Evolutionary conservation across 2,113 vertebrate species (phyloP).

Genomic region (Dromaius novaehollandiae): DNA sequence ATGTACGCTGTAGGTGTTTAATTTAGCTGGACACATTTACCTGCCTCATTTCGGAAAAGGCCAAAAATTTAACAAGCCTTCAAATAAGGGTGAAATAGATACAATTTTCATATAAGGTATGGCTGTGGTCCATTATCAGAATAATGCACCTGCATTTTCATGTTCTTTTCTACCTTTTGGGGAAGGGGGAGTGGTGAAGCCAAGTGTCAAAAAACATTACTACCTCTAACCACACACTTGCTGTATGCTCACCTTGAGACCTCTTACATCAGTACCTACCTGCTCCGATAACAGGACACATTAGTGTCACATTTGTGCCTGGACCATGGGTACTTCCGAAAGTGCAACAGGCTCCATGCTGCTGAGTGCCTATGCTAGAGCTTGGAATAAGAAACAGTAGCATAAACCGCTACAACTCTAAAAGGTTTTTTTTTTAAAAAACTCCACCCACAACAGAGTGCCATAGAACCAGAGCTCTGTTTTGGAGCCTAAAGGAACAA

Average conservation of each 20-base stretch:
- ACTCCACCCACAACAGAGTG: not conserved
- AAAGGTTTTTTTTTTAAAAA: not conserved
- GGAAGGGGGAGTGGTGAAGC: not conserved
- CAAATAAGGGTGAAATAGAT: not conserved
- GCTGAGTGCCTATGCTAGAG: not conserved
- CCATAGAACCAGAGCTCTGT: not conserved
- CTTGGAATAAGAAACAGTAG: not conserved
- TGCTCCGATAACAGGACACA: not conserved
- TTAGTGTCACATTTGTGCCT: not conserved
- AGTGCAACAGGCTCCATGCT: not conserved
- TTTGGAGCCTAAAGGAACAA: not conserved
- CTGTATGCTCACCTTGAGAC: not conserved
- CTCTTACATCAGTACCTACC: not conserved
- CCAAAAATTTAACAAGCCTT: not conserved
- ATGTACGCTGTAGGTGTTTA: not conserved
- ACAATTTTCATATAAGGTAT: not conserved
- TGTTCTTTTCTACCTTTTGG: not conserved
- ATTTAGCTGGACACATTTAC: not conserved
- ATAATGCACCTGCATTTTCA: not conserved
- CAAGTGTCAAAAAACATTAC: not conserved
- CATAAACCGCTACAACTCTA: not conserved
- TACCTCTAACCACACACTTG: not conserved
- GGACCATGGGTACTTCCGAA: not conserved
- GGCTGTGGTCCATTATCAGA: not conserved
- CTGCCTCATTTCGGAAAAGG: not conserved